These are phyloP conservation scores for Dasypogon diadema DNA, from an alignment of 2,888 invertebrate species.

Conservation along the genomic window DNA sequence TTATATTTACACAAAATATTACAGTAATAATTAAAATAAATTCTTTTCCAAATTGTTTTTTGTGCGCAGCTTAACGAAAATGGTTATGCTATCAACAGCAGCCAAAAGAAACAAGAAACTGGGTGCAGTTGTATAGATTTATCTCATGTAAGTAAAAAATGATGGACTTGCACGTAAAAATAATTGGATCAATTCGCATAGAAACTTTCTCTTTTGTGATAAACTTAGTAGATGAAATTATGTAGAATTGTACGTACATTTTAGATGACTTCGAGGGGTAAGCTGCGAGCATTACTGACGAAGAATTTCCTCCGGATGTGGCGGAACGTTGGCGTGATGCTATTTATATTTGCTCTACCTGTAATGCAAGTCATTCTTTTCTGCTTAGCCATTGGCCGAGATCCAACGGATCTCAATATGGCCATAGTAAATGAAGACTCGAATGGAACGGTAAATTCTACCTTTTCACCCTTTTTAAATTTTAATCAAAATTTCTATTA, in stretches of 20 bases:
- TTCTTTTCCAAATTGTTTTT: not conserved
- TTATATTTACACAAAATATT: too few species aligned
- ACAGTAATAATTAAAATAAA: too few species aligned
- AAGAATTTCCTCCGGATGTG: constrained; percentile 93
- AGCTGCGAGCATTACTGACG: constrained; percentile 84
- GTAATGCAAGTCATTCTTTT: constrained; percentile 94
- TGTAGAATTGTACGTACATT: too few species aligned
- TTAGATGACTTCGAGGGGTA: constrained; percentile 83
- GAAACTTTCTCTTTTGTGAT: too few species aligned
- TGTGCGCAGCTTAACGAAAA: constrained; percentile 2
- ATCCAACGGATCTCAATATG: constrained; percentile 84
- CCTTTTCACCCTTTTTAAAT: not conserved
- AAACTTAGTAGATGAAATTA: too few species aligned
- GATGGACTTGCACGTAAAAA: not conserved
- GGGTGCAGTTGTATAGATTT: constrained; percentile 73
- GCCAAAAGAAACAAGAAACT: constrained; percentile 61
- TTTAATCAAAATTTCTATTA: too few species aligned
- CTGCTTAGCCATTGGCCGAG: constrained; percentile 91
- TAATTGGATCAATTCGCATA: not conserved
- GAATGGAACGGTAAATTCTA: constrained; percentile 65
- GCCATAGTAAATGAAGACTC: constrained; percentile 83
- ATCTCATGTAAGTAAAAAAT: constrained; percentile 68
- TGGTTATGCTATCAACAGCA: not conserved
- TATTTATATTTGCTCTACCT: constrained; percentile 94
- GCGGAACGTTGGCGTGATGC: constrained; percentile 92